Evolutionary conservation across 2,113 vertebrate genomes (phyloP).

Genomic region (Pimephales promelas): DNA sequence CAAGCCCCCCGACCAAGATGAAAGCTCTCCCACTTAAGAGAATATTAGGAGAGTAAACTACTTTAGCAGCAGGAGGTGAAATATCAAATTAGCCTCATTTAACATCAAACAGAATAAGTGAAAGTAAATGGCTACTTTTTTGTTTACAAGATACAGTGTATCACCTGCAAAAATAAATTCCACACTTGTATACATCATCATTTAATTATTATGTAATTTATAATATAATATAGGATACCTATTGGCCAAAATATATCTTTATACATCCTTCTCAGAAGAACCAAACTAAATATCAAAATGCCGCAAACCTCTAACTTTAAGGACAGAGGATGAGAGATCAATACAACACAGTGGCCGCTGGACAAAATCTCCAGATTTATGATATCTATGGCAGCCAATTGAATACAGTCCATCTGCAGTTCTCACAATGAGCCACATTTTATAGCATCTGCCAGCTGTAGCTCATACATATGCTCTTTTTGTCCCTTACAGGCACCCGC

Average conservation of each 20-base stretch:
- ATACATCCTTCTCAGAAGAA: not conserved
- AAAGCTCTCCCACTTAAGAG: conserved; percentile 55
- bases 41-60: conserved; percentile 54
- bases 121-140: not conserved
- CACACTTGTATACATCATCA: conserved; percentile 24
- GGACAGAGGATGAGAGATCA: conserved; percentile 39
- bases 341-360: conserved; percentile 10
- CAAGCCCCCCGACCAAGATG: conserved; percentile 52
- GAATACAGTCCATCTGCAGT: conserved; percentile 36
- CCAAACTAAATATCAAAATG: conserved; percentile 38
- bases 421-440: conserved; percentile 39
- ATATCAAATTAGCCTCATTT: conserved; percentile 50
- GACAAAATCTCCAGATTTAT: conserved; percentile 39
- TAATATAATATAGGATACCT: not conserved
- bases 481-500: conserved; percentile 27
- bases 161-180: conserved; percentile 16
- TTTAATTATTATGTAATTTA: not conserved
- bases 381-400: conserved; percentile 6
- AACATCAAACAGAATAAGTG: conserved; percentile 46
- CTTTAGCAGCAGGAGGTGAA: conserved; percentile 21
- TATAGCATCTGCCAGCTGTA: conserved; percentile 49
- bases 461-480: conserved; percentile 36
- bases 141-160: not conserved
- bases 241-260: conserved; percentile 7
- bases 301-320: conserved; percentile 40